A percentile compares a stretch with the other conserved stretches of the same genome.
Conservation (phyloP, 2,113 vertebrate genomes). For the Condylura cristata region DNA sequence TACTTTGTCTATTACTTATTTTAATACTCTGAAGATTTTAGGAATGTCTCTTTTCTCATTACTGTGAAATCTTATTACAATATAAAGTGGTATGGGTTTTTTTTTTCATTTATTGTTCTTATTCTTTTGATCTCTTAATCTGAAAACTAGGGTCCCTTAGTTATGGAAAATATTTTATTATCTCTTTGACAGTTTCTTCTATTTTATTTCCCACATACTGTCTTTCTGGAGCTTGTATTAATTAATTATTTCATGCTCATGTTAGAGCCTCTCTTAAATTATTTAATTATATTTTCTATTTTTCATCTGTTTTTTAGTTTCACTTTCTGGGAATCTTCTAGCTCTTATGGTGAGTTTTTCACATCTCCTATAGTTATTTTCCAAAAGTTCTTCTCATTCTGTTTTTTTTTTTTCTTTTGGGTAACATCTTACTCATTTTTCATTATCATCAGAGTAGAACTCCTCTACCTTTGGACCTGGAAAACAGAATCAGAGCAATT, state of each 20-base stretch:
- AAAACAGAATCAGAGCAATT: no score
- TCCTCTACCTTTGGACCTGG: no score
- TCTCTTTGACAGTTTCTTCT: background rate
- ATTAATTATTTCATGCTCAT: background rate
- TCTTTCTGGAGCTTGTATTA: background rate
- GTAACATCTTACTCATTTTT: background rate
- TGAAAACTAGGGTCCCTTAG: background rate
- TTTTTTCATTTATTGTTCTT: background rate
- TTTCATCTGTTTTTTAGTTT: background rate
- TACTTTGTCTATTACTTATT: background rate
- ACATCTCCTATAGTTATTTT: background rate
- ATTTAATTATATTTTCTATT: constrained; percentile 3
- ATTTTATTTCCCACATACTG: background rate
- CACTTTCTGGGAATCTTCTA: background rate
- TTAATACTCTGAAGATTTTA: background rate
- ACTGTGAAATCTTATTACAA: background rate
- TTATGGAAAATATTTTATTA: background rate
- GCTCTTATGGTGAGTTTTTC: background rate
- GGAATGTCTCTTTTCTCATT: background rate
- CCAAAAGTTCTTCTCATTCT: background rate
- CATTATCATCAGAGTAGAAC: background rate
- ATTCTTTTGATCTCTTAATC: background rate
- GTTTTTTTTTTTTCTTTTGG: background rate
- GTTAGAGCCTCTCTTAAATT: background rate
- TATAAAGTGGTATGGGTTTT: background rate